These are phyloP conservation scores for Eupithecia centaureata DNA, from an alignment of 2,888 invertebrate species.

Conservation along the genomic window DNA sequence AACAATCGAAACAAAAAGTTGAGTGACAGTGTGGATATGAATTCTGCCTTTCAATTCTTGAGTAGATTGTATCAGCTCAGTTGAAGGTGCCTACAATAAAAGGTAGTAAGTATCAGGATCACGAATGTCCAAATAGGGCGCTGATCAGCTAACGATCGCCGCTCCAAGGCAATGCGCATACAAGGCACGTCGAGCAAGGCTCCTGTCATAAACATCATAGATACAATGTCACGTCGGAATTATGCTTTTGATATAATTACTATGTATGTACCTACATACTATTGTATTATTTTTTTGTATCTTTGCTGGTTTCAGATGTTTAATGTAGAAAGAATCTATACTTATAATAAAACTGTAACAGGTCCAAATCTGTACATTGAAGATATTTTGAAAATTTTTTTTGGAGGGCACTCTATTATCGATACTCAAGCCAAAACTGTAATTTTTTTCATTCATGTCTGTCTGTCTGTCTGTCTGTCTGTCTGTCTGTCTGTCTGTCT, in stretches of 20 bases:
- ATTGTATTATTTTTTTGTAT: too few relatives aligned
- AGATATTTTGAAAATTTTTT: too few relatives aligned
- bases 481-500: too few relatives aligned
- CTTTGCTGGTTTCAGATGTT: background rate
- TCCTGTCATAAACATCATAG: slow-evolving; percentile 33
- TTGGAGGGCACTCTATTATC: too few relatives aligned
- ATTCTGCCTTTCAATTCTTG: background rate
- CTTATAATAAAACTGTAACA: too few relatives aligned
- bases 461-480: too few relatives aligned
- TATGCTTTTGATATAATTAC: background rate
- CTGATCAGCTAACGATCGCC: slow-evolving; percentile 38
- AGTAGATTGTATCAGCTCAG: background rate
- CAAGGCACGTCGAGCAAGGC: slow-evolving; percentile 35
- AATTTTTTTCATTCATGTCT: too few relatives aligned
- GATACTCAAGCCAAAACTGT: too few relatives aligned
- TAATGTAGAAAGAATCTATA: background rate
- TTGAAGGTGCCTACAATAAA: background rate
- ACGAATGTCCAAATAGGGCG: slow-evolving; percentile 40
- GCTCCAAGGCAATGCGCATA: slow-evolving; percentile 42
- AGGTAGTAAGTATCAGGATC: slow-evolving; percentile 35
- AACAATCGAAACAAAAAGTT: too few relatives aligned
- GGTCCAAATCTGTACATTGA: too few relatives aligned
- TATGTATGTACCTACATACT: too few relatives aligned
- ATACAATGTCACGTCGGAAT: slow-evolving; percentile 17
- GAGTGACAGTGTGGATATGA: background rate